These are phyloP conservation scores for Mamestra brassicae DNA, from an alignment of 2,888 invertebrate genomes.

Conservation along the genomic window DNA sequence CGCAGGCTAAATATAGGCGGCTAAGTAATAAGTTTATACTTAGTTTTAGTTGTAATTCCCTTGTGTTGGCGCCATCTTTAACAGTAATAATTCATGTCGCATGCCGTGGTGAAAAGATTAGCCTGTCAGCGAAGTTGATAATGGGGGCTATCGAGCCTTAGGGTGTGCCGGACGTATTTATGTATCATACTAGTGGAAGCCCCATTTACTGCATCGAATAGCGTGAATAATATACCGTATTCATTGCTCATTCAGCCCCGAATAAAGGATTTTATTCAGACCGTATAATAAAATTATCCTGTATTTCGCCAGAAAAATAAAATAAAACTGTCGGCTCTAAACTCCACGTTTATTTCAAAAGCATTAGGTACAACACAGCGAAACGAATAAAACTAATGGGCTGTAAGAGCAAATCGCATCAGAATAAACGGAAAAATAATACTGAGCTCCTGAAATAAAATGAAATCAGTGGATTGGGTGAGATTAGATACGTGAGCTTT, in stretches of 20 bases:
- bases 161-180: neutral
- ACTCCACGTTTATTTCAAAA: constrained; percentile 27
- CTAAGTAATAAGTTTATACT: constrained; percentile 6
- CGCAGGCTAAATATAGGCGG: neutral
- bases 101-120: constrained; percentile 10
- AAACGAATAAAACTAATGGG: constrained; percentile 49
- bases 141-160: neutral
- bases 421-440: constrained; percentile 58
- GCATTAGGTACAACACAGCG: constrained; percentile 21
- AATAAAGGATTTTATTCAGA: constrained; percentile 1
- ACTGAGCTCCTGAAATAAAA: constrained; percentile 48
- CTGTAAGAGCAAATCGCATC: constrained; percentile 55
- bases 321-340: constrained; percentile 15
- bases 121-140: constrained; percentile 1
- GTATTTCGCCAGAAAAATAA: constrained; percentile 24
- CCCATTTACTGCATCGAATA: neutral
- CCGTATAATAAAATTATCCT: constrained; percentile 5
- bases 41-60: neutral
- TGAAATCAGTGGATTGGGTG: constrained; percentile 62
- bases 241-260: neutral
- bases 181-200: neutral
- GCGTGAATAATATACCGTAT: neutral
- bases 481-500: constrained; percentile 68
- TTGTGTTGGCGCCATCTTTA: neutral
- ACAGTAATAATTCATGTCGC: constrained; percentile 10